Evolutionary conservation across 2,888 invertebrate genomes (phyloP), one percentile per base, ranked within the genome.

Genomic region (Sinohyriopsis cumingii): DNA sequence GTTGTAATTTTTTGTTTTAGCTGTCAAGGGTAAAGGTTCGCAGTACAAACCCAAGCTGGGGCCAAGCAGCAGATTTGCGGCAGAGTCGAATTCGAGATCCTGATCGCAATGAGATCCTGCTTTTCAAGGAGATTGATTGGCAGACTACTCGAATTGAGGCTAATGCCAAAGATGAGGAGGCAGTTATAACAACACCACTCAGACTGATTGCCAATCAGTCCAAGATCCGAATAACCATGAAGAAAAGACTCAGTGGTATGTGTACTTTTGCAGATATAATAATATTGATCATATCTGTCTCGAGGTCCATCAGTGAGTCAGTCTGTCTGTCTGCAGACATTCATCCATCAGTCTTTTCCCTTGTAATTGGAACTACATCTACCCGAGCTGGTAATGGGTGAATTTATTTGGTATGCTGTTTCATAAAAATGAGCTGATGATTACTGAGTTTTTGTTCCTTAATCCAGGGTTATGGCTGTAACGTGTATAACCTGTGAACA

Each of bases 91-190:
- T 99, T 80, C 96, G 97, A 91, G 97, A 98, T 87, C 93, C 95
- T 4, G 94, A 94, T 77, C 94, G 94, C 76, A 96, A 96, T 59
- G 95, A 98, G 86, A 92, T 99, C 78, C 92, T 99, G 78, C 95
- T 99, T 88, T 99, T 99, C 91, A 99, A 99, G 92, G 89, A 89
- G 91, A 91, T 99, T 68, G 95, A 96, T 88, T 99, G 99, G 99
- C 98, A 99, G 91, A 96, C 96, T 65, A 94, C 99, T 25, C 93
- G 98, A 76, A 95, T 99, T 86, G 98, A 99, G 91, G 98, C 98
- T 19, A 95, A 96, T 95, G 54, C 98, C 96, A 0, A 84, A 12
- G 78, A 79, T 25, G 79, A 77, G 59, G 71, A 73, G 54, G 75
- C 80, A 45, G 76, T 85, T 55, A 76, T 82, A 18, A 82, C 85